Evolutionary conservation across 2,888 invertebrate species (phyloP).

Genomic region (Dorcus parallelipipedus): DNA sequence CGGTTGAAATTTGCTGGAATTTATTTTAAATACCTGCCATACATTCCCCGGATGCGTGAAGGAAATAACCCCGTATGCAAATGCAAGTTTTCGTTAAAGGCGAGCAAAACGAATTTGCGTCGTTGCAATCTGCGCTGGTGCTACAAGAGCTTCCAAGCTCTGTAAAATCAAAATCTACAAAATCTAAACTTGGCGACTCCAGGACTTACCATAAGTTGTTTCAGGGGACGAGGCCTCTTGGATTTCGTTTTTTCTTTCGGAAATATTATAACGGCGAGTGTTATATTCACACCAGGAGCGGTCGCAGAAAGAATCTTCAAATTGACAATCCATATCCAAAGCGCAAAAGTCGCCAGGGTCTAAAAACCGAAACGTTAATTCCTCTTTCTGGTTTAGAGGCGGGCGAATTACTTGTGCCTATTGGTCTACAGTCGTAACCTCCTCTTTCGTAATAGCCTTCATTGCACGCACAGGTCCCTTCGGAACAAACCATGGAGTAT

Average conservation of each 20-base stretch:
- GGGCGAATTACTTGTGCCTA: constrained; percentile 2
- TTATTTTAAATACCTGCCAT: constrained; percentile 5
- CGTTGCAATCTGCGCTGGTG: constrained; percentile 5
- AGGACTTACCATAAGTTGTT: neutral
- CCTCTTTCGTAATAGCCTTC: constrained; percentile 14
- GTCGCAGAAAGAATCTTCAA: constrained; percentile 4
- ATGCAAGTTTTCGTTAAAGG: constrained; percentile 11
- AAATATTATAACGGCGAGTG: no score
- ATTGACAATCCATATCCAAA: constrained; percentile 13
- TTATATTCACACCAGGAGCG: no score
- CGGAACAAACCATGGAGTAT: constrained; percentile 10
- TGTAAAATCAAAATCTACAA: neutral
- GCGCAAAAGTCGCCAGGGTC: constrained; percentile 2
- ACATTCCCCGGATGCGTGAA: neutral
- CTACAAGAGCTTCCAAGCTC: constrained; percentile 6
- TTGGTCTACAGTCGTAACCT: constrained; percentile 13
- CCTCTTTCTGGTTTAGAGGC: neutral
- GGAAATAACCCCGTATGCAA: constrained; percentile 12
- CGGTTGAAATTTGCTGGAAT: neutral
- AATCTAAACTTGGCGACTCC: neutral
- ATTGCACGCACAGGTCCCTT: constrained; percentile 10
- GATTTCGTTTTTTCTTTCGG: neutral
- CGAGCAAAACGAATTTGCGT: constrained; percentile 10
- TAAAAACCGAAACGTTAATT: neutral
- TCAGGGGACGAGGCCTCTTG: neutral